Percentiles rank a stretch among this genome's conserved stretches.
phyloP scores from a whole-genome alignment of 2,888 invertebrate species.

The Cataglyphis albicans region DNA sequence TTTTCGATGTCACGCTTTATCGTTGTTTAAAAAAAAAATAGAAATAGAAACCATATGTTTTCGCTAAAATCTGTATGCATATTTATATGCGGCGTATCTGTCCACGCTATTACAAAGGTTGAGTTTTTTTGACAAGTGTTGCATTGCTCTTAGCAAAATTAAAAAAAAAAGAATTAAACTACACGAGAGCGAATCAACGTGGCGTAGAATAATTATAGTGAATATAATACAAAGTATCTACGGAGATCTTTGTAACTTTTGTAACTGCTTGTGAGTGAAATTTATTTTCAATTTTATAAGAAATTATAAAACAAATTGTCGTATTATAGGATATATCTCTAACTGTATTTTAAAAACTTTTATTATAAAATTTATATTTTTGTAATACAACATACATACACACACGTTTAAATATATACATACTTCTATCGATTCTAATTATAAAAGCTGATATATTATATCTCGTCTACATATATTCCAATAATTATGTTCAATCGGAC shows the following conservation, averaged over 20 bases:
- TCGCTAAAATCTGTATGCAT: slow-evolving; percentile 23
- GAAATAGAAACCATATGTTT: slow-evolving; percentile 29
- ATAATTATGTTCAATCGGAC: slow-evolving; percentile 28
- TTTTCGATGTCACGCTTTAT: slow-evolving; percentile 18
- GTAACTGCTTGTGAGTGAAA: neutral
- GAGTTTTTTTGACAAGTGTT: slow-evolving; percentile 40
- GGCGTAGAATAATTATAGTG: neutral
- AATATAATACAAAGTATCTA: neutral
- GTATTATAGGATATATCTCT: neutral
- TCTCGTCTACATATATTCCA: neutral
- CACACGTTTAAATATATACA: too few species aligned
- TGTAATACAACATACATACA: neutral
- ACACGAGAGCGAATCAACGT: neutral
- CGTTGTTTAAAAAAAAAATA: slow-evolving; percentile 36
- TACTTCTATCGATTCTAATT: neutral
- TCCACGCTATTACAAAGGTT: slow-evolving; percentile 5
- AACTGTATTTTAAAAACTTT: neutral
- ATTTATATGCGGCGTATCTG: slow-evolving; percentile 28
- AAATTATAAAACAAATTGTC: neutral
- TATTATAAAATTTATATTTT: neutral
- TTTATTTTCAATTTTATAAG: neutral
- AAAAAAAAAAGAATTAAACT: slow-evolving; percentile 29
- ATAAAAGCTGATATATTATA: neutral
- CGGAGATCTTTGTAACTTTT: slow-evolving; percentile 3
- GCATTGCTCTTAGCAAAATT: slow-evolving; percentile 33